Evolutionary conservation across 2,113 vertebrate genomes (phyloP), one percentile per base, ranked within the genome.

Genomic region (Aix galericulata): DNA sequence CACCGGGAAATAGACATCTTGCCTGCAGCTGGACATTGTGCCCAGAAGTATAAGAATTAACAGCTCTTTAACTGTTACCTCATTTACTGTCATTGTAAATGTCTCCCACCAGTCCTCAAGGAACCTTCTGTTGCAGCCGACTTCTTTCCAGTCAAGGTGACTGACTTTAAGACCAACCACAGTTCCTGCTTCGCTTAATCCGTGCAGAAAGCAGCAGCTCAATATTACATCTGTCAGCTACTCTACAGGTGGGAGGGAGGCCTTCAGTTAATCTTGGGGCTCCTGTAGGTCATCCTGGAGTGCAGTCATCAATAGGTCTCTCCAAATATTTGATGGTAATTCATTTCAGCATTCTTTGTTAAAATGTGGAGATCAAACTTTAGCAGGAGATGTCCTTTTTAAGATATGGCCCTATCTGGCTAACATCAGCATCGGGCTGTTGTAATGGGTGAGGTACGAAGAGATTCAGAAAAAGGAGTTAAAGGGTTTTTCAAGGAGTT

Each of bases 11-110:
- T 20, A 15, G 85, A 31, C 80, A 31, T 72, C 44, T 86, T 60
- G n/a, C 75, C 59, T 89, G 5, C 92, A 94, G 94, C 94, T 89
- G 94, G 92, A 76, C 88, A 17, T 6, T 8, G 76, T 85, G 85
- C 85, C 74, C 93, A 79, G 82, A 60, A 88, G 87, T 64, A 44
- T 71, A n/a, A 75, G 86, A 66, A 88, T 82, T 11, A 48, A 4
- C 88, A 88, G 88, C 38, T 92, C 36, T 82, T 40, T 55, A 60
- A 9, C 67, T 34, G 31, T 32, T 76, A 10, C 18, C 69, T 56
- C 56, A 2, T 79, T 89, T 75, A 42, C 11, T 91, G 75, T 74
- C 60, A 17, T 5, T 69, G 53, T 26, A 40, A 88, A 71, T 50
- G 67, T 79, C 90, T 86, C 79, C 82, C 85, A 58, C 64, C 79